A percentile compares a stretch with the other conserved stretches of the same genome.
Conservation (phyloP, 2,888 invertebrate genomes). For the Gerris lacustris region DNA sequence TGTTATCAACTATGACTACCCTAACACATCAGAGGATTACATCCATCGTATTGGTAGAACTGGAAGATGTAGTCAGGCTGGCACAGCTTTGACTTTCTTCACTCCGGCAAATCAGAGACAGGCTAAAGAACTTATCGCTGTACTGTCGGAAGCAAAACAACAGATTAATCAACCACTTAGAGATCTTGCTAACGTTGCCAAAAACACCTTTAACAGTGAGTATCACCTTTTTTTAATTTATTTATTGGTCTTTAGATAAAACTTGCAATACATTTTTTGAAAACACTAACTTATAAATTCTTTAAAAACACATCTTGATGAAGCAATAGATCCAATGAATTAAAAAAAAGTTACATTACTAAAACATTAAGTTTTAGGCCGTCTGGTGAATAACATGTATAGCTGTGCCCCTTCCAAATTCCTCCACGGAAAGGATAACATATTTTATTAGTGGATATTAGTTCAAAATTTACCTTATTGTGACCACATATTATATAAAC, state of each 20-base stretch:
- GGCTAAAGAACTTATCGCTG: slow-evolving; percentile 80
- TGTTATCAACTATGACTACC: slow-evolving; percentile 96
- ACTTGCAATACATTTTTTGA: not conserved
- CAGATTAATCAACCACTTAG: slow-evolving; percentile 64
- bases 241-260: not conserved
- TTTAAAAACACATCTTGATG: too few relatives aligned
- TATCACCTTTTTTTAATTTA: not conserved
- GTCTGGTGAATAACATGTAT: too few relatives aligned
- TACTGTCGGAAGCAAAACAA: slow-evolving; percentile 87
- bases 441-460: too few relatives aligned
- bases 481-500: too few relatives aligned
- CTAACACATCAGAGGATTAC: slow-evolving; percentile 94
- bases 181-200: slow-evolving; percentile 54
- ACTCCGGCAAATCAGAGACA: slow-evolving; percentile 83
- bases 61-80: slow-evolving; percentile 81
- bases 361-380: too few relatives aligned
- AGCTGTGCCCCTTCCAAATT: too few relatives aligned
- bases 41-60: slow-evolving; percentile 93
- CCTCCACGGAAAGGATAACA: too few relatives aligned
- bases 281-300: too few relatives aligned
- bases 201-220: slow-evolving; percentile 29
- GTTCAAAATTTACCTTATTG: too few relatives aligned
- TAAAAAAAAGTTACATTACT: too few relatives aligned
- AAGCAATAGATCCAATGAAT: not conserved
- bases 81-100: slow-evolving; percentile 95